phyloP scores from a whole-genome alignment of 2,113 vertebrate genomes.

The Hippocampus guttulatus region DNA sequence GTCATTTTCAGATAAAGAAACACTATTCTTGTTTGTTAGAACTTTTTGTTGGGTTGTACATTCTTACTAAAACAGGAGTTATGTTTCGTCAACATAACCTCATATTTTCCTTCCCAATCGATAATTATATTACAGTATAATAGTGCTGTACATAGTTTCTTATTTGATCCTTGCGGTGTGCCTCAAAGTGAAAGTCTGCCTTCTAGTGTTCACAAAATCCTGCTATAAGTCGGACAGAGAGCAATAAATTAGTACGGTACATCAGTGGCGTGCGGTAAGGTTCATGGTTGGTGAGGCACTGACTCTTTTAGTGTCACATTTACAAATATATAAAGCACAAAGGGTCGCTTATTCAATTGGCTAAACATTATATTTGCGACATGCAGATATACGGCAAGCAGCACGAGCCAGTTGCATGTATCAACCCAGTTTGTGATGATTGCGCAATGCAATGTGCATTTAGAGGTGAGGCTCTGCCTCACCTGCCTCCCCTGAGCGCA shows the following conservation, averaged over 20 bases:
- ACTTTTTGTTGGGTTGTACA: not conserved
- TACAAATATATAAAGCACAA: too few relatives aligned
- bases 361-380: too few relatives aligned
- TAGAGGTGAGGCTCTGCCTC: too few relatives aligned
- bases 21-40: not conserved
- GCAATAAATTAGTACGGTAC: not conserved
- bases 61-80: not conserved
- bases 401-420: too few relatives aligned
- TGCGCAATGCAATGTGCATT: too few relatives aligned
- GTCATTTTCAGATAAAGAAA: not conserved
- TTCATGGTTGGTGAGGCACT: too few relatives aligned
- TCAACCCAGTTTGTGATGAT: too few relatives aligned
- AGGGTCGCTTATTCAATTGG: too few relatives aligned
- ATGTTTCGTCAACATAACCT: not conserved
- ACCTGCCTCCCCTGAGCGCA: too few relatives aligned
- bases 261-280: too few relatives aligned
- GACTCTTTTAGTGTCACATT: too few relatives aligned
- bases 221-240: not conserved
- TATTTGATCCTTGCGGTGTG: not conserved
- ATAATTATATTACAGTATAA: not conserved
- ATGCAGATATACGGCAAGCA: too few relatives aligned
- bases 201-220: not conserved
- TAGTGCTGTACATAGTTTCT: not conserved
- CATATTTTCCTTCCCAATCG: not conserved
- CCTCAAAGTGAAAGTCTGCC: not conserved